A percentile compares a stretch with the other conserved stretches of the same genome.
Evolutionary conservation across 2,888 invertebrate genomes (phyloP).

Genomic region (Frankliniella intonsa): DNA sequence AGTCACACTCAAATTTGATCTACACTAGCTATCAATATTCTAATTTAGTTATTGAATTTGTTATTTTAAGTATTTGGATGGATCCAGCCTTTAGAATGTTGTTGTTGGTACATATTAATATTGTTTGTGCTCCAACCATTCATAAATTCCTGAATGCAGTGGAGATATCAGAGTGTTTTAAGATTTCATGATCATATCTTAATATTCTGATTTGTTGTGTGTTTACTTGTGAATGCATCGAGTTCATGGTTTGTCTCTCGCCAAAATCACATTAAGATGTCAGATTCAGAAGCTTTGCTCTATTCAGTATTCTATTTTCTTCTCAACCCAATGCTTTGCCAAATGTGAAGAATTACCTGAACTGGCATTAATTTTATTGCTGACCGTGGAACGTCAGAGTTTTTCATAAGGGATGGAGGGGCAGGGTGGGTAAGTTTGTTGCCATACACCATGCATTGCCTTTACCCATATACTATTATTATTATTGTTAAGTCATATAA

Average conservation of each 20-base stretch:
- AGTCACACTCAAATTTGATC: not conserved
- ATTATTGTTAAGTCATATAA: too few species aligned
- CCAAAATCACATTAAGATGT: too few species aligned
- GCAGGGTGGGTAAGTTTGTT: too few species aligned
- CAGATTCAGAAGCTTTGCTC: too few species aligned
- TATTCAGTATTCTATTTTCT: too few species aligned
- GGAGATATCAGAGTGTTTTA: not conserved
- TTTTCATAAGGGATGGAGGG: too few species aligned
- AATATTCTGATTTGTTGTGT: not conserved
- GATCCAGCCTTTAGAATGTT: not conserved
- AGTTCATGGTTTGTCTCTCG: too few species aligned
- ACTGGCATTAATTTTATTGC: too few species aligned
- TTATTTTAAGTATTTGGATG: conserved; percentile 6
- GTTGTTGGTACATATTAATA: not conserved
- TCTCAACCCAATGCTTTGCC: too few species aligned
- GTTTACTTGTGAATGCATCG: too few species aligned
- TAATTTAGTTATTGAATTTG: conserved; percentile 8
- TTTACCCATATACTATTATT: not conserved
- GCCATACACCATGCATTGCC: not conserved
- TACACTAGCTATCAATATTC: not conserved
- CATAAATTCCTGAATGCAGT: not conserved
- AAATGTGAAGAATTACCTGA: too few species aligned
- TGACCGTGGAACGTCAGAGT: too few species aligned
- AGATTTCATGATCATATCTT: not conserved
- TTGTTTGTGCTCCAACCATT: not conserved